Conservation (phyloP, 2,888 invertebrate species). For the Steinernema carpocapsae region DNA sequence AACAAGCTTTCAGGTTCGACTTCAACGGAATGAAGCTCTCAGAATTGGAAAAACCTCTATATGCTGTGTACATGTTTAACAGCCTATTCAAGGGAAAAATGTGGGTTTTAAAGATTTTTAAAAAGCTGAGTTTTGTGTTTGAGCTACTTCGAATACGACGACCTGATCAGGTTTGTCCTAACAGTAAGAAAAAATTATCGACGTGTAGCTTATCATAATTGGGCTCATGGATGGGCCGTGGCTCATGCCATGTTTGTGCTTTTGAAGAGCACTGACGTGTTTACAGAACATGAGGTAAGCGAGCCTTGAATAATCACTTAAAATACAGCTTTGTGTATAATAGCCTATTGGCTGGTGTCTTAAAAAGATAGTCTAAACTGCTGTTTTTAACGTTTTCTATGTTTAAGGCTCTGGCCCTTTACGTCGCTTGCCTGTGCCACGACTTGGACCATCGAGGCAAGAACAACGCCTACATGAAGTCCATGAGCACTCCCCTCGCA, state of each 20-base stretch:
- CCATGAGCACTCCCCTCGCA: slow-evolving; percentile 82
- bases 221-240: slow-evolving; percentile 86
- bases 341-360: not conserved
- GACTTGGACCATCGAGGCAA: slow-evolving; percentile 84
- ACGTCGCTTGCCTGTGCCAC: slow-evolving; percentile 82
- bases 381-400: slow-evolving; percentile 10
- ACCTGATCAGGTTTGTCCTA: slow-evolving; percentile 78
- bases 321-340: too few relatives aligned
- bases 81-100: slow-evolving; percentile 76
- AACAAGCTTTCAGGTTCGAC: slow-evolving; percentile 73
- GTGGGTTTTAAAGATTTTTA: slow-evolving; percentile 47
- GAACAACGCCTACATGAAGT: slow-evolving; percentile 82
- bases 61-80: slow-evolving; percentile 80
- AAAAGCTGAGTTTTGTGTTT: slow-evolving; percentile 34
- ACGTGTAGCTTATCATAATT: slow-evolving; percentile 81
- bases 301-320: too few relatives aligned
- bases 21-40: slow-evolving; percentile 79
- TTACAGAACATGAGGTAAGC: slow-evolving; percentile 61
- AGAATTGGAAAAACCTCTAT: slow-evolving; percentile 78
- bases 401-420: slow-evolving; percentile 79
- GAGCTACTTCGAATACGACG: slow-evolving; percentile 76
- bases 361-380: not conserved
- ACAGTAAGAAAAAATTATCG: slow-evolving; percentile 86
- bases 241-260: slow-evolving; percentile 75
- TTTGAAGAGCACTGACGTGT: slow-evolving; percentile 55